These are phyloP conservation scores for Chaetorhynchus papuensis DNA, from an alignment of 2,113 vertebrate species.

Conservation along the genomic window DNA sequence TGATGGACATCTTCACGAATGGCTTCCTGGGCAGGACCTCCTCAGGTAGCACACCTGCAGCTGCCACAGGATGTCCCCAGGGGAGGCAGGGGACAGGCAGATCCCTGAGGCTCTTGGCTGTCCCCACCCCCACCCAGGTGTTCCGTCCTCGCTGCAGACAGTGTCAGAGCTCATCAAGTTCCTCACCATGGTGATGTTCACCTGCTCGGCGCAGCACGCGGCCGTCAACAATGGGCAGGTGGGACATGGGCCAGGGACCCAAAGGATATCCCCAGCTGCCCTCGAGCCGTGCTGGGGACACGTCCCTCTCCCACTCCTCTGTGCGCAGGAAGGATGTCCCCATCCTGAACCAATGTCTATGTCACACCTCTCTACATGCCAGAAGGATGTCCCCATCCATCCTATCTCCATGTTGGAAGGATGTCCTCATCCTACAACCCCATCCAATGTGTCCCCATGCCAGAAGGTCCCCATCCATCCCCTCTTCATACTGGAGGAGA, in stretches of 20 bases:
- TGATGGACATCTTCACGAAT: background rate
- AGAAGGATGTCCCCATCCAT: background rate
- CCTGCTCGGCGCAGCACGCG: background rate
- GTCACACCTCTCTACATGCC: background rate
- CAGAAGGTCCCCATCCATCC: background rate
- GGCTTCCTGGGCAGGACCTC: background rate
- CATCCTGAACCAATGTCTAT: background rate
- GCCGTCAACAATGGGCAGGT: background rate
- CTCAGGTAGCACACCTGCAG: background rate
- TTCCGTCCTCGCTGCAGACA: background rate
- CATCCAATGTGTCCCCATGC: background rate
- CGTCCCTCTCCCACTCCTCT: background rate
- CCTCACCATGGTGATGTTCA: background rate
- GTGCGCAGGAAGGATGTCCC: background rate
- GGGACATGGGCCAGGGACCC: background rate
- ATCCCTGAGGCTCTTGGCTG: background rate
- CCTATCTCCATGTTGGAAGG: background rate
- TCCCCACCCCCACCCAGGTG: background rate
- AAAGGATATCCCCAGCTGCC: background rate
- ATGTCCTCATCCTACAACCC: background rate
- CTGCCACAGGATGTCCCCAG: background rate
- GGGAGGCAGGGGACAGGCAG: background rate
- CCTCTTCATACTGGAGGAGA: background rate
- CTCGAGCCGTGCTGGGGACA: background rate
- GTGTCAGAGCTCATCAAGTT: background rate